phyloP scores from a whole-genome alignment of 2,888 invertebrate species.

The Eupithecia subumbrata region DNA sequence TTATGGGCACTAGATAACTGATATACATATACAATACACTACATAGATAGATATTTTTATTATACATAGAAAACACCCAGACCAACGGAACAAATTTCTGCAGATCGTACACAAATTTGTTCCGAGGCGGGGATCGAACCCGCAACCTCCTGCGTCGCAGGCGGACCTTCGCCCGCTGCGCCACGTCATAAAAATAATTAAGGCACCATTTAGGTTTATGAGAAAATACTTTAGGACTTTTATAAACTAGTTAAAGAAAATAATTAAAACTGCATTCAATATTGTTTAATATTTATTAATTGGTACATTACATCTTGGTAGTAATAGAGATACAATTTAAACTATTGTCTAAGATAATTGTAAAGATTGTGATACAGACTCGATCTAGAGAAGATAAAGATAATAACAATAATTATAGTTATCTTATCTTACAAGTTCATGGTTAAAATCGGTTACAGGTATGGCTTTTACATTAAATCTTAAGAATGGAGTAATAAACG shows the following conservation, averaged over 20 bases:
- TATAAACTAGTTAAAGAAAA: background rate
- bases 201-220: background rate
- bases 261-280: background rate
- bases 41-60: no score
- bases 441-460: slow-evolving; percentile 15
- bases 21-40: no score
- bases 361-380: background rate
- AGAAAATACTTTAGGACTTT: background rate
- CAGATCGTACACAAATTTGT: no score
- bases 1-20: no score
- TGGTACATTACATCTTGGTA: slow-evolving; percentile 34
- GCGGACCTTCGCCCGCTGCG: no score
- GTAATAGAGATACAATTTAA: slow-evolving; percentile 23
- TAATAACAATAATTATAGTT: background rate
- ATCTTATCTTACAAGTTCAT: slow-evolving; percentile 5
- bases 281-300: slow-evolving; percentile 16
- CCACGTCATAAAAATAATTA: no score
- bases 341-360: slow-evolving; percentile 12
- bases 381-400: background rate
- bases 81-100: no score
- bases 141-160: no score
- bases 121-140: no score
- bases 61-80: no score
- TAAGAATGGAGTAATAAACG: slow-evolving; percentile 11
- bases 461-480: slow-evolving; percentile 28